These are phyloP conservation scores for Drosophila punjabiensis DNA, from an alignment of 1,140 invertebrate genomes.

Conservation along the genomic window DNA sequence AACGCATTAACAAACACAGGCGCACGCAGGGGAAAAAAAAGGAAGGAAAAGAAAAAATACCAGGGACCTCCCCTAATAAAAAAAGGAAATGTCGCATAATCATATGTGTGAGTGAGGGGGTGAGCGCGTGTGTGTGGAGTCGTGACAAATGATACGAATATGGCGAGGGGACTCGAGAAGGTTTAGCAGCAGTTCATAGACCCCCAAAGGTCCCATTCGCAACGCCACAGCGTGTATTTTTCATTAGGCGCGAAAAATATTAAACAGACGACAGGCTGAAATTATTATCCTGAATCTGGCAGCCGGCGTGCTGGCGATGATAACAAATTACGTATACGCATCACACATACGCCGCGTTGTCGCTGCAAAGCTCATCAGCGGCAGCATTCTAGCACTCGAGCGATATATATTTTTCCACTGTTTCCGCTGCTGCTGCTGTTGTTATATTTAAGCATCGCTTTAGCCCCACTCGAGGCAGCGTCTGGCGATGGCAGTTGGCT, in stretches of 20 bases:
- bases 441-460: constrained; percentile 52
- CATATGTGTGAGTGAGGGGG: constrained; percentile 31
- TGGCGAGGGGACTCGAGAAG: constrained; percentile 27
- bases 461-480: constrained; percentile 47
- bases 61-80: constrained; percentile 22
- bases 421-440: background rate
- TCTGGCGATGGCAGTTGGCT: constrained; percentile 38
- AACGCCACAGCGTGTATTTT: constrained; percentile 57
- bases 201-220: constrained; percentile 30
- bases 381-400: constrained; percentile 8
- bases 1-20: constrained; percentile 46
- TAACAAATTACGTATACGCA: constrained; percentile 81
- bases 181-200: constrained; percentile 63
- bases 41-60: background rate
- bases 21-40: constrained; percentile 27
- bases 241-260: constrained; percentile 82
- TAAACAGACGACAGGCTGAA: constrained; percentile 73
- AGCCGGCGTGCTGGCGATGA: constrained; percentile 44
- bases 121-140: constrained; percentile 8
- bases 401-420: constrained; percentile 6
- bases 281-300: constrained; percentile 64
- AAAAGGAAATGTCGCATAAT: constrained; percentile 65
- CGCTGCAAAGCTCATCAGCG: constrained; percentile 70
- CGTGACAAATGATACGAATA: constrained; percentile 54
- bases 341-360: constrained; percentile 70